A percentile compares a stretch with the other conserved stretches of the same genome.
Evolutionary conservation across 1,140 invertebrate genomes (phyloP).

Genomic region (Holcopasites calliopsidis): DNA sequence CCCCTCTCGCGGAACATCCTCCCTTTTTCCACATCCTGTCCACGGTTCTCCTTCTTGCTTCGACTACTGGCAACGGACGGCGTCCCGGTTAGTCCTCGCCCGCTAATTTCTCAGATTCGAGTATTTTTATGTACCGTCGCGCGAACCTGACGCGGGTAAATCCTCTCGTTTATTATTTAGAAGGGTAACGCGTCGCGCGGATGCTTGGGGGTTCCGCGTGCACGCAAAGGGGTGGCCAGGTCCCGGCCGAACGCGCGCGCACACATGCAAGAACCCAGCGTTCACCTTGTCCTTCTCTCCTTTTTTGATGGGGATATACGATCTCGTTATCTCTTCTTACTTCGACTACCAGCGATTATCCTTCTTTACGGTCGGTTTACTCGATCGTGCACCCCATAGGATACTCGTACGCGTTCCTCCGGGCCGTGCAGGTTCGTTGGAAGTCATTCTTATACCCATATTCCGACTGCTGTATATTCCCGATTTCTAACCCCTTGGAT

Average conservation of each 20-base stretch:
- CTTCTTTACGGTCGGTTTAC: slow-evolving; percentile 51
- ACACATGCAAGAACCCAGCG: slow-evolving; percentile 43
- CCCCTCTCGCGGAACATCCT: background rate
- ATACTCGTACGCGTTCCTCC: background rate
- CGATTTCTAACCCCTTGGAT: background rate
- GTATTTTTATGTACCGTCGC: slow-evolving; percentile 78
- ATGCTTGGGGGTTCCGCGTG: background rate
- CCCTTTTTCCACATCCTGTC: slow-evolving; percentile 49
- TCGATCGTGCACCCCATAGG: slow-evolving; percentile 17
- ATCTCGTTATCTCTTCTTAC: slow-evolving; percentile 74
- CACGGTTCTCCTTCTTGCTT: slow-evolving; percentile 25
- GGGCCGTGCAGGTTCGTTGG: background rate
- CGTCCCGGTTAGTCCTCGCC: slow-evolving; percentile 71
- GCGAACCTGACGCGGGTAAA: slow-evolving; percentile 71
- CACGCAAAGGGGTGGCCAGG: slow-evolving; percentile 12
- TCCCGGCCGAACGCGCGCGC: slow-evolving; percentile 12
- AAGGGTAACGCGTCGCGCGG: slow-evolving; percentile 60
- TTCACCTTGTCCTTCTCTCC: slow-evolving; percentile 69
- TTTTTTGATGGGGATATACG: slow-evolving; percentile 72
- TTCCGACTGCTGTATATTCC: background rate
- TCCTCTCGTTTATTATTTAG: slow-evolving; percentile 81
- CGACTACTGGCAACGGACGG: slow-evolving; percentile 43
- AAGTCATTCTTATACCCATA: background rate
- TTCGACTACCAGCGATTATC: slow-evolving; percentile 60
- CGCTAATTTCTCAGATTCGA: slow-evolving; percentile 81